Evolutionary conservation across 2,888 invertebrate species (phyloP), one percentile per base, ranked within the genome.

Genomic region (Pristionchus maxplancki): DNA sequence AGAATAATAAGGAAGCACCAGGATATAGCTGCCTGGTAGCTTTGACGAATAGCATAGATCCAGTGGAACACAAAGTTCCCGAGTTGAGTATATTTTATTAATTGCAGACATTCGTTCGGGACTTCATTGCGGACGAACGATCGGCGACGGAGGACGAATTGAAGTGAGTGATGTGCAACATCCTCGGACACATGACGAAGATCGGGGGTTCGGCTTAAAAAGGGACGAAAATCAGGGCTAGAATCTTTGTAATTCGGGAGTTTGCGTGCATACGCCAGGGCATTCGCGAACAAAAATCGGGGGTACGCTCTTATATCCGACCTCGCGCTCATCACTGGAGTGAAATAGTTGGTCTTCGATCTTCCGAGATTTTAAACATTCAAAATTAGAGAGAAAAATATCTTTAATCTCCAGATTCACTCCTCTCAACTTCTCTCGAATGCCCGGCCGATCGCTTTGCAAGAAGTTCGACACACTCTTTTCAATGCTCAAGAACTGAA

Each of bases 401-500:
- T 81, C 81, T 40, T 50, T 37, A 20, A 31, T 44, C 48, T 40
- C 44, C 81, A 88, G 88, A 44, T 88, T 88, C 88, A 88, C 81
- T 20, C n/a, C 67, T 88, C 17, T 94, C 82, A 90, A 92, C 85
- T 92, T 91, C 89, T 71, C 89, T 15, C 89, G 91, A 44, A 58
- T 94, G 15, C 91, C 91, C 9, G 94, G 94, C 44, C 50, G 88
- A 1, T 90, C 93, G 20, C 88, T 94, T 58, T 91, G 93, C 89
- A 90, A 90, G 82, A 94, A 94, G 89, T 85, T 94, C 67, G 94
- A 94, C 78, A 88, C 89, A 37, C 88, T 94, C 20, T 92, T 91
- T 64, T 74, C 90, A 0, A 88, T 89, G 15, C 90, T 93, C 84
- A 83, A 53, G 34, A 53, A 50, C 53, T 83, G 82, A 83, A n/a